Conservation (phyloP, 2,888 invertebrate species). For the Dyspetes luteomarginatus region DNA sequence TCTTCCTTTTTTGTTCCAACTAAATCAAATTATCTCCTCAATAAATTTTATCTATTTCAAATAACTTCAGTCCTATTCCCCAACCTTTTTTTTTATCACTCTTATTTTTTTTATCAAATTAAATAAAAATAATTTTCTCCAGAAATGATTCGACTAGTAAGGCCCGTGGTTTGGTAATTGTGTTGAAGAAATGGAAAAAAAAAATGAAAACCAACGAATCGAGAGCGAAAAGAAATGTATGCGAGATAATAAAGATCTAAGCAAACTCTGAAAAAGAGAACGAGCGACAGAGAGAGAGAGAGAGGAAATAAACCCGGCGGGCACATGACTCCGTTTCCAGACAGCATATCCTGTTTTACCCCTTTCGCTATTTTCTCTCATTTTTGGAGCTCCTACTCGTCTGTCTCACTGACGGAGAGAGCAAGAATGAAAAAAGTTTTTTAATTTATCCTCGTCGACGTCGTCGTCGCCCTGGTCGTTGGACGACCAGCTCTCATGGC, state of each 20-base stretch:
- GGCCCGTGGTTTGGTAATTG: neutral
- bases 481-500: neutral
- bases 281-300: slow-evolving; percentile 18
- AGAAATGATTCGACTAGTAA: neutral
- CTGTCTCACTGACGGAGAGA: slow-evolving; percentile 16
- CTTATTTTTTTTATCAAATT: too few relatives aligned
- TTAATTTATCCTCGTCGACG: slow-evolving; percentile 56
- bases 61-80: too few relatives aligned
- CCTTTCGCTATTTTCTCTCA: slow-evolving; percentile 36
- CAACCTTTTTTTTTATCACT: too few relatives aligned
- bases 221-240: neutral
- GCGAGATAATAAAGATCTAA: slow-evolving; percentile 21
- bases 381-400: neutral
- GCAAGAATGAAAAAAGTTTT: slow-evolving; percentile 63
- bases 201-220: neutral
- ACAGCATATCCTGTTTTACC: slow-evolving; percentile 18
- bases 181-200: neutral
- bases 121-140: neutral
- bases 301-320: slow-evolving; percentile 12
- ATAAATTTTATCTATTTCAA: too few relatives aligned
- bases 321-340: slow-evolving; percentile 22
- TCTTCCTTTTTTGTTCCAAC: too few relatives aligned
- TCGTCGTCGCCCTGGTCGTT: neutral
- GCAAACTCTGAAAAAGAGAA: neutral
- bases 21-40: too few relatives aligned